Evolutionary conservation across 2,113 vertebrate genomes (phyloP), one percentile per base, ranked within the genome.

Genomic region (Taurulus bubalis): DNA sequence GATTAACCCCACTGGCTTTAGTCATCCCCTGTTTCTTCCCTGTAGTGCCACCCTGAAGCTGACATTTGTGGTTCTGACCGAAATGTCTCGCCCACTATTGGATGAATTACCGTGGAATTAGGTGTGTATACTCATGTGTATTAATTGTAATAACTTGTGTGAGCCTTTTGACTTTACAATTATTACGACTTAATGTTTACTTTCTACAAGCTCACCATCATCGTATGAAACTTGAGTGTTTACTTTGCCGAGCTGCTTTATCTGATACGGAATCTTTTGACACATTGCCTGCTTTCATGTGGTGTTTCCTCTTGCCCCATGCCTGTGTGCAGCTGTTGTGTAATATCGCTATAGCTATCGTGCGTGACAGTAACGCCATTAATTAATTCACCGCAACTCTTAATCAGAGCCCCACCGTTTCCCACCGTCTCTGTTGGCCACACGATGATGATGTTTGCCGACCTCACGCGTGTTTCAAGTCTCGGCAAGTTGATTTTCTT

Each of bases 401-500:
- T 65, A 70, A 55, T 53, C 28, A 60, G n/a, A 34, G 51, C 15
- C 10, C 51, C 7, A 2, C 49, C 14, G 49, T 56, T 62, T 55
- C 34, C 30, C 30, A 2, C 65, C 28, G 8, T 64, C 26, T 6
- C 49, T 9, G 72, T 30, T 32, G 5, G 34, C 34, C 47, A 34
- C 45, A 30, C 26, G 0, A 24, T 26, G 59, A 53, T 15, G 40
- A 36, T 2, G 8, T 69, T 34, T 47, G 22, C 28, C 66, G 20
- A 53, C 28, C 40, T 76, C 15, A 1, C 15, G 45, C 1, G 22
- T 18, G 32, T 49, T 20, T 82, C 58, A 51, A 34, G 82, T 82
- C 36, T 59, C 4, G 1, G 62, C 28, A 73, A 60, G 42, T 56
- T 65, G 9, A 71, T 42, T 71, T 26, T 53, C 22, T 42, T 14